Evolutionary conservation across 2,888 invertebrate genomes (phyloP), one percentile per base, ranked within the genome.

Genomic region (Sepioteuthis lessoniana): DNA sequence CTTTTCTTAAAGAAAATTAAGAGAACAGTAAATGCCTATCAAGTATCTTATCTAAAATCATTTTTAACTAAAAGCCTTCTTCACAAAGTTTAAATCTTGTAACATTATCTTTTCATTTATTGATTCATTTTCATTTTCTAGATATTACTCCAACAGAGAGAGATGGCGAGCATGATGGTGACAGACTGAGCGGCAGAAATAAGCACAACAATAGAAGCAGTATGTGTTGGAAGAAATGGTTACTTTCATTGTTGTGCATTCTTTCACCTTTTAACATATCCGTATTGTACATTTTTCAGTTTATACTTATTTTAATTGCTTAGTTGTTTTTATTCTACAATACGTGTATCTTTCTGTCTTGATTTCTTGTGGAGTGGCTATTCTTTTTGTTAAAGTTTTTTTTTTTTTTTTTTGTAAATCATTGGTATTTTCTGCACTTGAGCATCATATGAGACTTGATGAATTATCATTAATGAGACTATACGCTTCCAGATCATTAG

Each of bases 61-160:
- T 76, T 35, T 76, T 19, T 76, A 76, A 76, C 1, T 76, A n/a
- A n/a, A 76, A 76, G 76, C 13, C n/a, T 35, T n/a, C 5, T 55
- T 21, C n/a, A 16, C n/a, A 76, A 76, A n/a, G 16, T 35, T n/a
- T n/a, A 76, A 76, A 76, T n/a, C 76, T 0, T 76, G n/a, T 76
- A n/a, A 76, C n/a, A 35, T 76, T n/a, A 76, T 76, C 76, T 35
- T 76, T 76, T 76, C 47, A 92, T 92, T n/a, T 92, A 31, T 19
- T 92, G 46, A 42, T 92, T 92, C 92, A 92, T 92, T 92, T 92
- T 92, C 92, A 28, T 92, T 92, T 92, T 92, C 47, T 92, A 92
- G 92, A 92, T 92, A 92, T 92, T 92, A 92, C 92, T 42, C 92
- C 92, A 92, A 92, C 92, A 92, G 92, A 92, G 16, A 92, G 92